Conservation (phyloP, 2,113 vertebrate genomes). For the Lophotis ruficrista region DNA sequence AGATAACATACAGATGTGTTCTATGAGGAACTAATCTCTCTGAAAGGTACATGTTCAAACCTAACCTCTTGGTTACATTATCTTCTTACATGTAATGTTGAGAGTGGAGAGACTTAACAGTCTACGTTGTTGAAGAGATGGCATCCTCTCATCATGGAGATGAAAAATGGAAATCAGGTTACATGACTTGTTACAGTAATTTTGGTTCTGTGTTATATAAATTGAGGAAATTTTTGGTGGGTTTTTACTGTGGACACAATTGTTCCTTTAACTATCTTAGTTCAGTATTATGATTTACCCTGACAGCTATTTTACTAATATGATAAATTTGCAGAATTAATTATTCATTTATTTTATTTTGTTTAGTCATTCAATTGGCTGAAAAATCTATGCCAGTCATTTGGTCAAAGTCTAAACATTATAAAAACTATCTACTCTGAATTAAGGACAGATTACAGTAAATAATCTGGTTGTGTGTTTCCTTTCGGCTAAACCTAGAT, state of each 20-base stretch:
- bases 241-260: neutral
- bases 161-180: conserved; percentile 15
- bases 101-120: neutral
- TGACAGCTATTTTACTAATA: conserved; percentile 27
- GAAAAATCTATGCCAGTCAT: neutral
- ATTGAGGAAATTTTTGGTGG: neutral
- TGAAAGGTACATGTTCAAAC: conserved; percentile 7
- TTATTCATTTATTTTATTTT: conserved; percentile 13
- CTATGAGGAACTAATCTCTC: conserved; percentile 10
- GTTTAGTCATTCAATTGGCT: conserved; percentile 28
- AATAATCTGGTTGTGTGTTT: neutral
- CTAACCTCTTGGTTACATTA: conserved; percentile 14
- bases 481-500: neutral
- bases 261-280: conserved; percentile 18
- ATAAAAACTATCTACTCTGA: neutral
- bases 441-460: neutral
- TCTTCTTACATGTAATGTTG: neutral
- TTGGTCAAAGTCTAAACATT: conserved; percentile 4
- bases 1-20: neutral
- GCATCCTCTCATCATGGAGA: neutral
- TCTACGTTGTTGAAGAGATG: neutral
- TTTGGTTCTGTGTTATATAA: neutral
- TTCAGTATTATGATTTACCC: conserved; percentile 13
- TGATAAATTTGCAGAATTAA: conserved; percentile 51
- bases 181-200: neutral